Evolutionary conservation across 1,140 invertebrate genomes (phyloP).

Genomic region (Propsilocerus akamusi): DNA sequence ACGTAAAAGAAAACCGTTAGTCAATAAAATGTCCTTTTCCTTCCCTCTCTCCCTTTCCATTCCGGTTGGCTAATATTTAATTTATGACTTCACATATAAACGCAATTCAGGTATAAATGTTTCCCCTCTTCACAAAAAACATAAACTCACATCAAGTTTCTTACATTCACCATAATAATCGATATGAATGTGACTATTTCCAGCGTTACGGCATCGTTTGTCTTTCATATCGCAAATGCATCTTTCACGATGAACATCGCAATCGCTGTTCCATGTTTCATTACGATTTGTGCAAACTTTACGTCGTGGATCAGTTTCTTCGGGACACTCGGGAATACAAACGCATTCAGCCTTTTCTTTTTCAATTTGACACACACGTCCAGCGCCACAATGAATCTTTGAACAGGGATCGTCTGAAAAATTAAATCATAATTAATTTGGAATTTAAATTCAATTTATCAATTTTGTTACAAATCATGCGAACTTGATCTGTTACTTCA

Average conservation of each 20-base stretch:
- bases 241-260: constrained; percentile 75
- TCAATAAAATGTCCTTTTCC: no score
- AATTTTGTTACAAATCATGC: not conserved
- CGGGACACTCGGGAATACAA: constrained; percentile 66
- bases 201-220: constrained; percentile 47
- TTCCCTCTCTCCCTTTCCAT: no score
- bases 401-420: constrained; percentile 50
- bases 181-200: constrained; percentile 76
- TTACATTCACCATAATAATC: constrained; percentile 79
- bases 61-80: no score
- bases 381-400: constrained; percentile 74
- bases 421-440: not conserved
- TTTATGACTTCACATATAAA: no score
- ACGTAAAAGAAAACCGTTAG: not conserved
- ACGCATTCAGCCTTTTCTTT: constrained; percentile 59
- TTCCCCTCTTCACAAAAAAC: no score
- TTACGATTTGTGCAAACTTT: constrained; percentile 82
- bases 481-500: not conserved
- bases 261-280: constrained; percentile 83
- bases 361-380: constrained; percentile 64
- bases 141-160: constrained; percentile 44
- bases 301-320: constrained; percentile 55
- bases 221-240: constrained; percentile 67
- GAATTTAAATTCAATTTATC: not conserved
- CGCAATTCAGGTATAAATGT: no score